Evolutionary conservation across 2,797 vertebrate species (phyloP).

Genomic region (Hemitrygon akajei): DNA sequence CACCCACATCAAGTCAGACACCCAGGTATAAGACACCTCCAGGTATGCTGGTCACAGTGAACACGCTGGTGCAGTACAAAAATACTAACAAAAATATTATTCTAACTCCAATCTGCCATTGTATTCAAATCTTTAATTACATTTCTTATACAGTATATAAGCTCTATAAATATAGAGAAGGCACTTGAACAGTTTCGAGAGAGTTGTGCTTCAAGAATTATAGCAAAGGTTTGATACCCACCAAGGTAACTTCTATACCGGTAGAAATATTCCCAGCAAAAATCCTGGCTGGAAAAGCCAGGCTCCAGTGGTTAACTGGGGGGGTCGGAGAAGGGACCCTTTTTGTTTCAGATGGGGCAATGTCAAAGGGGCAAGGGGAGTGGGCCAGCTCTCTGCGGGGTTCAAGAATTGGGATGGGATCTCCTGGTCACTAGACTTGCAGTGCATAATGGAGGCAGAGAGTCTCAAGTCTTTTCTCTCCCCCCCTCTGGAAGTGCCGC

Average conservation of each 20-base stretch:
- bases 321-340: too few species aligned
- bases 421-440: too few species aligned
- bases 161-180: slow-evolving; percentile 1
- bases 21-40: not conserved
- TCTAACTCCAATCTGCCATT: not conserved
- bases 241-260: not conserved
- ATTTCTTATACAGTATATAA: not conserved
- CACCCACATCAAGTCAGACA: not conserved
- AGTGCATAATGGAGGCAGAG: too few species aligned
- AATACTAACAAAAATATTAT: not conserved
- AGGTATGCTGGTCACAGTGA: not conserved
- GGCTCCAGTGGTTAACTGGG: too few species aligned
- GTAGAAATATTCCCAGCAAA: too few species aligned
- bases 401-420: too few species aligned
- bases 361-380: too few species aligned
- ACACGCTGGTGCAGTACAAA: not conserved
- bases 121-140: slow-evolving; percentile 25
- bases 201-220: not conserved
- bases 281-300: too few species aligned
- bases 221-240: not conserved
- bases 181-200: slow-evolving; percentile 8
- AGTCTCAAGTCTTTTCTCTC: too few species aligned
- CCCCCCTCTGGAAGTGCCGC: too few species aligned
- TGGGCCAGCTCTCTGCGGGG: too few species aligned
- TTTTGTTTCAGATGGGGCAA: too few species aligned